Base-by-base conservation (phyloP, 2,113 vertebrate genomes). In the Nyctibius bracteatus region DNA sequence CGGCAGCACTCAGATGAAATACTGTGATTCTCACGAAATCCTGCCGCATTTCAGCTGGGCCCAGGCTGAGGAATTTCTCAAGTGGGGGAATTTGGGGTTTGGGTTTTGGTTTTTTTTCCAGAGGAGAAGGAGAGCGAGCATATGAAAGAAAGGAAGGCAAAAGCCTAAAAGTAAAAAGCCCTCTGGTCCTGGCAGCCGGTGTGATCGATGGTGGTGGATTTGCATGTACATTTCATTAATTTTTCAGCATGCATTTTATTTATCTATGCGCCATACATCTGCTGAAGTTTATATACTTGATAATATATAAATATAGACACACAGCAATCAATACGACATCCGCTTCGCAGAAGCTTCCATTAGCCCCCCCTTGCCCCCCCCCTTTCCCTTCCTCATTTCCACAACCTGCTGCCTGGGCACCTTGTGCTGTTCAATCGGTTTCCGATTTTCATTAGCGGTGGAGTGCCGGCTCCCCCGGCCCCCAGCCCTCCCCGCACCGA, bases 241-340 rank as follows among this genome's bases (percentile, higher is more conserved):
- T 98, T 98, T 98, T 98, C 98, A 98, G 97, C 46, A 97, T 96
- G 97, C 98, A 98, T 98, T 97, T 98, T 98, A 98, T 98, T 98
- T 98, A 98, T 98, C 98, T 97, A 96, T 95, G 97, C 94, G 75
- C 97, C 97, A 97, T 97, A 98, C 98, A 98, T 98, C 97, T 98
- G 98, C 98, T 97, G 98, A 98, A 98, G 98, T 97, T 98, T 98
- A 98, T 97, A 95, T 97, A 96, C 97, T 97, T 97, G 96, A 97
- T 98, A 97, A 98, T 96, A 97, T 98, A 98, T 98, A 98, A 98
- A 98, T 98, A 98, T 98, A 98, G 98, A 97, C 97, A 86, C 95
- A 55, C 92, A 96, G 93, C 96, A 97, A 98, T 98, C 98, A 97
- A 98, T 98, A 97, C 97, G 96, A 97, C 98, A 98, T 98, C 98